Evolutionary conservation across 1,140 invertebrate species (phyloP), one percentile per base, ranked within the genome.

Genomic region (Zaprionus africanus): DNA sequence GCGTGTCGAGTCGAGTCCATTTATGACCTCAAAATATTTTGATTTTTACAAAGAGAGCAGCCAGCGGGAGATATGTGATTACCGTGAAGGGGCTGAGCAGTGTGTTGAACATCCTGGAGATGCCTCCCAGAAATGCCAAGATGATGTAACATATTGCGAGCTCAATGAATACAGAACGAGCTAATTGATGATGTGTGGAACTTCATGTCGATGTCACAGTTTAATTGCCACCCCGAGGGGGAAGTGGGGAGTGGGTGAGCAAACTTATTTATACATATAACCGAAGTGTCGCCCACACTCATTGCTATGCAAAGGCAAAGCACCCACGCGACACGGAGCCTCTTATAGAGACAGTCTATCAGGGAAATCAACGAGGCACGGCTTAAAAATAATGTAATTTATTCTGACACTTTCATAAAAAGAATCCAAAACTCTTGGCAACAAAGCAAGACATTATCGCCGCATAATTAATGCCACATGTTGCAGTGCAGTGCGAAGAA

Each of bases 341-440:
- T 63, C 31, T 3, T 60, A 66, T 41, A 26, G 31, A 5, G 13
- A 17, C 41, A 43, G 67, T 31, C 72, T 83, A 87, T 83, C 83
- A 81, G 69, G 58, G 76, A 60, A 79, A 72, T 54, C 60, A 67
- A 66, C 67, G 41, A 53, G 66, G 34, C 53, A 70, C 57, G 68
- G 67, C 69, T 74, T 78, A 78, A 87, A 88, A 87, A 90, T 82
- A 90, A 90, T 90, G 79, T 90, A 90, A 90, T 90, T 82, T 90
- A 90, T 90, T 90, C 86, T 79, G 85, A 80, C 85, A 90, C 85
- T 90, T 90, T 90, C 81, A 90, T 90, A 90, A 90, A 90, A 88
- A 72, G 76, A 90, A 82, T 72, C 79, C 71, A 72, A 86, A 72
- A 90, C 72, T 85, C 82, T 80, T 58, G 72, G 78, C 81, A 84